phyloP scores from a whole-genome alignment of 2,888 invertebrate species.

The Tridacna gigas region DNA sequence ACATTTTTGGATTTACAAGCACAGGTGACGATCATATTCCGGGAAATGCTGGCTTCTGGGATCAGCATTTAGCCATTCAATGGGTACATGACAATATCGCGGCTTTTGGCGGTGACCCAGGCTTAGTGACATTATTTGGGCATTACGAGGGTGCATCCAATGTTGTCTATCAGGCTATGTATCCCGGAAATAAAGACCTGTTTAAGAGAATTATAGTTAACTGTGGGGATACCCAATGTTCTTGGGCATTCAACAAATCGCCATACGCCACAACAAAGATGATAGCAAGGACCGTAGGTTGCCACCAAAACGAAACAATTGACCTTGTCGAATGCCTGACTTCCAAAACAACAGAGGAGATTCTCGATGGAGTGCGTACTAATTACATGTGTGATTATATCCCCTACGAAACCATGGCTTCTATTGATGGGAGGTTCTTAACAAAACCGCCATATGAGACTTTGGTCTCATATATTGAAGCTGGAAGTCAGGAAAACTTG shows the following conservation, averaged over 20 bases:
- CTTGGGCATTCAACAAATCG: neutral
- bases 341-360: neutral
- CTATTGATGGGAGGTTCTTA: slow-evolving; percentile 2
- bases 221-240: slow-evolving; percentile 1
- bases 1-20: neutral
- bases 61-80: slow-evolving; percentile 8
- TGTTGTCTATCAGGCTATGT: slow-evolving; percentile 13
- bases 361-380: neutral
- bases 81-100: neutral
- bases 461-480: neutral
- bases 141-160: slow-evolving; percentile 9
- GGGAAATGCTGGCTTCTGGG: slow-evolving; percentile 9
- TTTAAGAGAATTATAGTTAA: slow-evolving; percentile 10
- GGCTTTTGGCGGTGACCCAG: slow-evolving; percentile 1
- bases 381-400: neutral
- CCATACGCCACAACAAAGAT: neutral
- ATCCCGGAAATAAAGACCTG: neutral
- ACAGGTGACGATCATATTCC: neutral
- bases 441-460: neutral
- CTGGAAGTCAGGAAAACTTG: neutral
- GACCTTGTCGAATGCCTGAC: neutral
- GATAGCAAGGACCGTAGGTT: slow-evolving; percentile 2
- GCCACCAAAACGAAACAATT: neutral
- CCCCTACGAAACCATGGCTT: neutral
- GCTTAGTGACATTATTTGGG: neutral